Base-by-base conservation (phyloP, 2,113 vertebrate genomes). In the Acanthisitta chloris region DNA sequence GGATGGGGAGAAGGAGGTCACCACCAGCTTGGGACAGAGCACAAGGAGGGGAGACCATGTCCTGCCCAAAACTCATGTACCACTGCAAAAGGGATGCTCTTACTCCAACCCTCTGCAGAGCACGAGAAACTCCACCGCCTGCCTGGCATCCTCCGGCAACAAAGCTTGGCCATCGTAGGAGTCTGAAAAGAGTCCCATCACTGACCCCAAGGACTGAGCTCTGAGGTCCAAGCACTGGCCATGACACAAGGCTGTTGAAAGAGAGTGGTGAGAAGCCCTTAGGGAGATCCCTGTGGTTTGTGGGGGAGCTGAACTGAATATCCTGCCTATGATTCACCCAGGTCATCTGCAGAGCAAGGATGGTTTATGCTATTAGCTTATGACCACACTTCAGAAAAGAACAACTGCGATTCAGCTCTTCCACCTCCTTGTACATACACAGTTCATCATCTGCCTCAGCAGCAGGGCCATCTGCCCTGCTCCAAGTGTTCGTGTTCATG, bases 281-380 rank as follows among this genome's bases (percentile, higher is more conserved):
- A 2, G 95, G 25, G 95, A 90, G 66, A 79, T 66, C 90, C 52
- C 71, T 82, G 95, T 31, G 91, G 94, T 92, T 92, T 96, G 95
- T 94, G 96, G 93, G 78, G 95, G 95, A 95, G 93, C 93, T 77
- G 10, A 65, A 5, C 59, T 91, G 93, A 45, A 76, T 84, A 91
- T 94, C 73, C 95, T 81, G 89, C 1, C 61, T 48, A 17, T 94
- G 91, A 96, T 95, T 94, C 89, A 96, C 36, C 0, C 84, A 46
- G 93, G 84, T 82, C 94, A 96, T 45, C 91, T n/a, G 81, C 93
- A 66, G 89, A 94, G 89, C 81, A 8, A 7, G 61, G 81, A 58
- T 46, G 78, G 42, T 54, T 91, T 76, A 25, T 40, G 20, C 74
- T 38, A 9, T 85, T 36, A 65, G 73, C 49, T 85, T 77, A 15